phyloP scores from a whole-genome alignment of 2,797 vertebrate genomes.

The Sebastes alutus region DNA sequence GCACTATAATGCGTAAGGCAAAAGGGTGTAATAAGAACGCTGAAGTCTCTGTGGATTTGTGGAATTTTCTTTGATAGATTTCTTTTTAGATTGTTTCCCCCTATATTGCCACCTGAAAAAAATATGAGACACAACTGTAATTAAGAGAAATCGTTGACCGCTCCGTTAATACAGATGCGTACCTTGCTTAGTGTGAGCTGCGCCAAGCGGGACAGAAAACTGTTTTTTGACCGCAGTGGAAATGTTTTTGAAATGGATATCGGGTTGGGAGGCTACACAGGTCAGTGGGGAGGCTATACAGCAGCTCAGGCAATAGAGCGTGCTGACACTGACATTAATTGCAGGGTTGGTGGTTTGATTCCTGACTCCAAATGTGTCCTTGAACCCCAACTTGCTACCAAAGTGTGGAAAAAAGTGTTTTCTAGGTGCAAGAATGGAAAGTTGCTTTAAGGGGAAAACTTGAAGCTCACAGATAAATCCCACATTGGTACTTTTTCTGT shows the following conservation, averaged over 20 bases:
- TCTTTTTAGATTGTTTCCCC: neutral
- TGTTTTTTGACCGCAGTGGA: no score
- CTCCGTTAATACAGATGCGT: no score
- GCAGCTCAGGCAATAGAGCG: neutral
- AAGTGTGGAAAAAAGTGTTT: slow-evolving; percentile 1
- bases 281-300: neutral
- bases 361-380: neutral
- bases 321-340: neutral
- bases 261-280: neutral
- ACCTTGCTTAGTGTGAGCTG: no score
- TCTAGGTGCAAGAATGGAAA: slow-evolving; percentile 12
- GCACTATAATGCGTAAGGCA: no score
- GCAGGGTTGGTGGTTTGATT: neutral
- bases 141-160: slow-evolving; percentile 33
- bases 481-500: slow-evolving; percentile 33
- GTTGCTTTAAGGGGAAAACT: slow-evolving; percentile 33
- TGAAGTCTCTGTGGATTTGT: slow-evolving; percentile 20
- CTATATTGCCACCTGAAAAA: slow-evolving; percentile 15
- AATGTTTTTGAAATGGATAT: no score
- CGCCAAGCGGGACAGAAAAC: rapidly evolving
- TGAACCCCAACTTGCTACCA: neutral
- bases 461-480: slow-evolving; percentile 32
- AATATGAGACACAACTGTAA: slow-evolving; percentile 28
- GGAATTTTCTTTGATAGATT: neutral
- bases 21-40: no score